Evolutionary conservation across 92 coral and sea anemone species (phyloP).

Genomic region (Actinernus sp.): DNA sequence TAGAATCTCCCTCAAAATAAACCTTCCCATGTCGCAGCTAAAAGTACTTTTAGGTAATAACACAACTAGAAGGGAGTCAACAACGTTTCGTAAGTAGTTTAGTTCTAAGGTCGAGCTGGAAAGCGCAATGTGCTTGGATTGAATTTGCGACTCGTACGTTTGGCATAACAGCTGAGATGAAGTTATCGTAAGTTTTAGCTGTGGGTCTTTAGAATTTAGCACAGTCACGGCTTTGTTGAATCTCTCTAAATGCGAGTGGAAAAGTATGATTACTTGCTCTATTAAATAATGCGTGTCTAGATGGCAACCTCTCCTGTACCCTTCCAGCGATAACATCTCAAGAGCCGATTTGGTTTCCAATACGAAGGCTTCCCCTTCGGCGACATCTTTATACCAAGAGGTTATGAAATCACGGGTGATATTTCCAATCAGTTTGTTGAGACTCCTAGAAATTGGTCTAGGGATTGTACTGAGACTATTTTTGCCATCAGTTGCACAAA

Average conservation of each 20-base stretch:
- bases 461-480: conserved; percentile 65
- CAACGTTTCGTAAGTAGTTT: conserved; percentile 79
- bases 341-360: conserved; percentile 73
- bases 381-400: conserved; percentile 92
- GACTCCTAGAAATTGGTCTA: conserved; percentile 56
- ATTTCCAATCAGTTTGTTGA: conserved; percentile 65
- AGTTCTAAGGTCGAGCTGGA: conserved; percentile 61
- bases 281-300: conserved; percentile 71
- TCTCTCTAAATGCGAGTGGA: conserved; percentile 85
- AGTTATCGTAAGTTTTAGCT: conserved; percentile 53
- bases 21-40: conserved; percentile 86
- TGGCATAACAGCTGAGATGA: conserved; percentile 62
- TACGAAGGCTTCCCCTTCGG: conserved; percentile 73
- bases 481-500: conserved; percentile 46
- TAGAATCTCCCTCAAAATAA: conserved; percentile 89
- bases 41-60: conserved; percentile 66
- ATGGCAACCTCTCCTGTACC: conserved; percentile 74
- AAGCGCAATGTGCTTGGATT: conserved; percentile 52
- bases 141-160: conserved; percentile 76
- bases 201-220: conserved; percentile 71
- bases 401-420: conserved; percentile 82
- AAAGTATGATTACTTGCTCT: conserved; percentile 73
- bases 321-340: conserved; percentile 63
- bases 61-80: conserved; percentile 74
- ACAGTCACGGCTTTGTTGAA: conserved; percentile 63